phyloP scores from a whole-genome alignment of 2,888 invertebrate genomes.

The Oithona nana region DNA sequence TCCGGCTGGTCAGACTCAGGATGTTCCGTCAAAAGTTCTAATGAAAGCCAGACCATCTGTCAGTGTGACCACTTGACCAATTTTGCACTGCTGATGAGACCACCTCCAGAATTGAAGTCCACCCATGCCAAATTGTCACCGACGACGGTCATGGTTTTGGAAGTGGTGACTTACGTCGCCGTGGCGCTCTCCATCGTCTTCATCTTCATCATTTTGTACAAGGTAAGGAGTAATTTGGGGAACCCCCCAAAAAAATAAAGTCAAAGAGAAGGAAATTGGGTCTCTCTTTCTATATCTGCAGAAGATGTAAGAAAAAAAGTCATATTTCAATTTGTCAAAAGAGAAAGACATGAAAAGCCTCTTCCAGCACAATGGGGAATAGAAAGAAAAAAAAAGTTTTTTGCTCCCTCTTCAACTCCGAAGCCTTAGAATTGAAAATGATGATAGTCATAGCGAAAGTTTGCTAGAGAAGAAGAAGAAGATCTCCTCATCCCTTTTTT shows the following conservation, averaged over 20 bases:
- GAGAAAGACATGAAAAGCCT: too few species aligned
- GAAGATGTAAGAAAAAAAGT: background rate
- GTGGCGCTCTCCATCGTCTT: conserved; percentile 4
- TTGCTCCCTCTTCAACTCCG: too few species aligned
- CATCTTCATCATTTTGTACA: conserved; percentile 1
- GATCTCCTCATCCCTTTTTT: too few species aligned
- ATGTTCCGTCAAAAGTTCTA: conserved; percentile 57
- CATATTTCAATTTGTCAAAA: background rate
- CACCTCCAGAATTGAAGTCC: conserved; percentile 20
- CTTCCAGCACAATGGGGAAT: background rate
- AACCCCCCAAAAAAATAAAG: background rate
- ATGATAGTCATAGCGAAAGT: background rate
- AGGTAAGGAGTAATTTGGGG: conserved; percentile 4
- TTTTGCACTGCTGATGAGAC: conserved; percentile 22
- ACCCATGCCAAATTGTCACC: background rate
- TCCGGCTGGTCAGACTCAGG: conserved; percentile 79
- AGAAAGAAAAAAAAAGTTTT: background rate
- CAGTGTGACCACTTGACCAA: conserved; percentile 22
- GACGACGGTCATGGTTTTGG: background rate
- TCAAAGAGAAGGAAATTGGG: background rate
- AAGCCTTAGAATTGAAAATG: background rate
- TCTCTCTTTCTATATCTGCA: too few species aligned
- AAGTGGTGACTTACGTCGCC: conserved; percentile 11
- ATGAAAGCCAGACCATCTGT: conserved; percentile 27
- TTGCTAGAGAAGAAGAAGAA: too few species aligned